phyloP scores from a whole-genome alignment of 2,113 vertebrate species.

The Chascanopsetta lugubris region DNA sequence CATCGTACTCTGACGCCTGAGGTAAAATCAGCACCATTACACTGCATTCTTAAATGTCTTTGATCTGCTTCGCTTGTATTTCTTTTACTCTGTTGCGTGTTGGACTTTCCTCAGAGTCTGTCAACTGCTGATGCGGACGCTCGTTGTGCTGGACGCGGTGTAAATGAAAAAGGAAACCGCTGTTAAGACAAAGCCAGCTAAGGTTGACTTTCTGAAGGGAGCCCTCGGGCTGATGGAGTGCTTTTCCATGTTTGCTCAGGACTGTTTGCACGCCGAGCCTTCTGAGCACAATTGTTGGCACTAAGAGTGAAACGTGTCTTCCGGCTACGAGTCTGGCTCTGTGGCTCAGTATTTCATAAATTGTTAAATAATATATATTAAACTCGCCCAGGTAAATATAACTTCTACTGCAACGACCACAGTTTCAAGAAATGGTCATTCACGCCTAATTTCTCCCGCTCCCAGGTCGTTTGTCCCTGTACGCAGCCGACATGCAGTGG shows the following conservation, averaged over 20 bases:
- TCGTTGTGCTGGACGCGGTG: conserved; percentile 16
- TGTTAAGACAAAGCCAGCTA: conserved; percentile 35
- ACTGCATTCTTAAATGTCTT: conserved; percentile 7
- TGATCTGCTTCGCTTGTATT: neutral
- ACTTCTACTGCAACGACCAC: no score
- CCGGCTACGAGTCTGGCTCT: conserved; percentile 1
- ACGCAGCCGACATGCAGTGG: conserved; percentile 75
- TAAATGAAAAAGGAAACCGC: conserved; percentile 8
- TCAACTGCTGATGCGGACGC: conserved; percentile 19
- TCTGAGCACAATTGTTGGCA: conserved; percentile 17
- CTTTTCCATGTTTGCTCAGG: conserved; percentile 36
- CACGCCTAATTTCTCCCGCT: conserved; percentile 11
- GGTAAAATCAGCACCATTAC: conserved; percentile 58
- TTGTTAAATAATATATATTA: neutral
- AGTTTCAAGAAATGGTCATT: neutral
- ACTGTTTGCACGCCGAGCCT: conserved; percentile 36
- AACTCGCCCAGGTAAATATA: no score
- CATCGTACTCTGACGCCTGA: conserved; percentile 58
- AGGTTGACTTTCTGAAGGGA: conserved; percentile 16
- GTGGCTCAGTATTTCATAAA: neutral
- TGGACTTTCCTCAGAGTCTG: neutral
- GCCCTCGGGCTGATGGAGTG: conserved; percentile 12
- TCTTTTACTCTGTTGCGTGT: conserved; percentile 18
- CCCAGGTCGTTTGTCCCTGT: conserved; percentile 23
- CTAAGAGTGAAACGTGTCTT: neutral